Evolutionary conservation across 2,797 vertebrate genomes (phyloP), one percentile per base, ranked within the genome.

Genomic region (Garrulus glandarius): DNA sequence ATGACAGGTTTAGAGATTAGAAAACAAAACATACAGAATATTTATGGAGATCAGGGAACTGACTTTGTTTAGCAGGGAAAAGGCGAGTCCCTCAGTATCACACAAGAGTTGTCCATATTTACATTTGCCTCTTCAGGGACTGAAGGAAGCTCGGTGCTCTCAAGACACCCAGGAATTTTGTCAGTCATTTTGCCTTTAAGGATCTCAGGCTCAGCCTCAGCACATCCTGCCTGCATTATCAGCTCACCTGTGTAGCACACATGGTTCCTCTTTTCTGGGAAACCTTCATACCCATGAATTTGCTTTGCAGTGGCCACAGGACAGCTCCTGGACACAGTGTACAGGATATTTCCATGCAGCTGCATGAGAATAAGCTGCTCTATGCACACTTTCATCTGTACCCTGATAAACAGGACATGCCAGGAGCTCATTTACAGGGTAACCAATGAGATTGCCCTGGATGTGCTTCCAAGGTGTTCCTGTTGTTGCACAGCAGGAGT

Each of bases 161-260:
- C 21, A 9, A 29, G 57, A 41, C 13, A 29, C 6, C 13, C 29
- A 21, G 8, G 15, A 75, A 27, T 53, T 60, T 64, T 87, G 36
- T 39, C 3, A 2, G 22, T 30, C 8, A 2, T 17, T 3, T 29
- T 59, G 7, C 22, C 26, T 75, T 68, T 50, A 41, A 78, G 32
- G 6, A 34, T 36, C 10, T 72, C 50, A 37, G 18, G 6, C 18
- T 75, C 30, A 61, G 20, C 11, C 15, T 69, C 6, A 37, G 27
- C 29, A 65, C 13, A 74, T 24, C 13, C 36, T 59, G 15, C 27
- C 14, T 41, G 15, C 16, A 9, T 50, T 89, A 32, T 57, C 53
- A 64, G 15, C 43, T 44, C 34, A 39, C 7, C 1, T 0, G 0
- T 10, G 11, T 50, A 11, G 13, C 10, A 59, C 5, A 29, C 0